Conservation (phyloP, 2,113 vertebrate genomes). For the Bombycilla garrulus region DNA sequence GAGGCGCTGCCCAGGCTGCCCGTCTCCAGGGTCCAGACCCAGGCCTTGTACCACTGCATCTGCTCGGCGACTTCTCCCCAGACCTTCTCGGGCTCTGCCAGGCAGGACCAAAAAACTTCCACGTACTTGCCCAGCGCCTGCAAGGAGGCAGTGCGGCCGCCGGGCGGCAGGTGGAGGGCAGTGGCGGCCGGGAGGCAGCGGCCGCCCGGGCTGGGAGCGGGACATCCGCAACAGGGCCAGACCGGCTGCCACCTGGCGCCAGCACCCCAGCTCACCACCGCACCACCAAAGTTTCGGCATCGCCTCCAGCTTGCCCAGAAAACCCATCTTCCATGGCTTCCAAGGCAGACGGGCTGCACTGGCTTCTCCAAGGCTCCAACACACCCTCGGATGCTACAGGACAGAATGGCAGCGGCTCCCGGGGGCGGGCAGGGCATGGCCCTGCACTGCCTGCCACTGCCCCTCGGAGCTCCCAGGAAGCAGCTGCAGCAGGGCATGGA, state of each 20-base stretch:
- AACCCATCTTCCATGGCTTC: background rate
- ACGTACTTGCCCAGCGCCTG: conserved; percentile 16
- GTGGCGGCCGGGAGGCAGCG: no score
- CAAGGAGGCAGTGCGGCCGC: background rate
- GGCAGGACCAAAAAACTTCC: conserved; percentile 49
- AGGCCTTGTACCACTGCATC: conserved; percentile 75
- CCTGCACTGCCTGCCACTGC: no score
- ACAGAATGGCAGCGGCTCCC: rapidly evolving
- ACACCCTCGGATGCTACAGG: no score
- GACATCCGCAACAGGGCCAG: background rate
- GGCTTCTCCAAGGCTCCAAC: no score
- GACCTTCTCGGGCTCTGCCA: conserved; percentile 64
- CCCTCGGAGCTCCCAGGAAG: background rate
- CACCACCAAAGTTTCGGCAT: background rate
- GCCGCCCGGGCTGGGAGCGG: background rate
- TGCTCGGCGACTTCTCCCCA: conserved; percentile 69
- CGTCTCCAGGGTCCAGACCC: conserved; percentile 65
- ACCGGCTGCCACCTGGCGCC: background rate
- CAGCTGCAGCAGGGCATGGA: rapidly evolving
- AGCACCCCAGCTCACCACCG: background rate
- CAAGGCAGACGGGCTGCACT: background rate
- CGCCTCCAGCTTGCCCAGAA: background rate
- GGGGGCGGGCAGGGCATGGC: rapidly evolving
- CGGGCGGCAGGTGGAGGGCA: background rate
- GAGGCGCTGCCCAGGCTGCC: background rate